phyloP scores from a whole-genome alignment of 2,113 vertebrate species.

The Oreotragus oreotragus region DNA sequence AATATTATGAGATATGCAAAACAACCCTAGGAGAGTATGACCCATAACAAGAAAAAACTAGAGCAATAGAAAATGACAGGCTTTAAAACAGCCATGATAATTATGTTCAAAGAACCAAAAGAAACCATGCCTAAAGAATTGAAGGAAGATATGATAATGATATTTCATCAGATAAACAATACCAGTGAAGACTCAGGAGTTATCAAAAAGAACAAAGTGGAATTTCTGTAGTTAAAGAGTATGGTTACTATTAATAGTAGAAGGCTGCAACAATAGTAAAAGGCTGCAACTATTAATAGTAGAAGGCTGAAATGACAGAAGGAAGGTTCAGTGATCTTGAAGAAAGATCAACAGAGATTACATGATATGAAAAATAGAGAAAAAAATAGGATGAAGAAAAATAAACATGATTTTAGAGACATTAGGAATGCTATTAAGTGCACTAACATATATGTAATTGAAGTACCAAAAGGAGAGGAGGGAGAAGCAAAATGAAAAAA shows the following conservation, averaged over 20 bases:
- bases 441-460: neutral
- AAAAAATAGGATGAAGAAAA: neutral
- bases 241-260: neutral
- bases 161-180: neutral
- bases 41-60: neutral
- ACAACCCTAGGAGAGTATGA: neutral
- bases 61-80: neutral
- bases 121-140: neutral
- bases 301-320: neutral
- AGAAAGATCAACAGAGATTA: neutral
- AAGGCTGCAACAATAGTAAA: neutral
- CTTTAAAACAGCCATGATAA: neutral
- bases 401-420: neutral
- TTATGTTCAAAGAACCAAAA: neutral
- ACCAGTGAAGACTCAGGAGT: neutral
- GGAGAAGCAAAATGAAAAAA: neutral
- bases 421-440: neutral
- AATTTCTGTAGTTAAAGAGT: neutral
- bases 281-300: neutral
- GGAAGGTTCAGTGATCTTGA: neutral
- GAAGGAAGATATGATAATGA: neutral
- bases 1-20: neutral
- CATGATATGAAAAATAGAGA: neutral
- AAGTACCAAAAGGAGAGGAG: neutral
- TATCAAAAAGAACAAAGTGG: neutral